Conservation (phyloP, 2,888 invertebrate genomes). For the Palloptera scutellata region DNA sequence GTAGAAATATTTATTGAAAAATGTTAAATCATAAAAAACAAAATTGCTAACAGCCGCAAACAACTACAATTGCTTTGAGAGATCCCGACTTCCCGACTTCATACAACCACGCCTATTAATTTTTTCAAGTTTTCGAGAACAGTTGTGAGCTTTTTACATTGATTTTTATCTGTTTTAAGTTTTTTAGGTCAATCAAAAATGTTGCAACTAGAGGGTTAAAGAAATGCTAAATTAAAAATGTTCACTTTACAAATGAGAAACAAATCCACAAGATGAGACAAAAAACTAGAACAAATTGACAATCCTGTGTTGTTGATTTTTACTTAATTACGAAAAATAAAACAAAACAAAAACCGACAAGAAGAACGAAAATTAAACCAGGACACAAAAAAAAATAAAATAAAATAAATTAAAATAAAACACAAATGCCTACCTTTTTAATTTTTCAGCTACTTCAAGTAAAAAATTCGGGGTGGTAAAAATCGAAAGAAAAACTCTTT, state of each 20-base stretch:
- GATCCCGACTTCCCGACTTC: no score
- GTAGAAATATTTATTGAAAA: no score
- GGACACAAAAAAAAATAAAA: background rate
- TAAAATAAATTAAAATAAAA: constrained; percentile 14
- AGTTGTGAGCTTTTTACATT: no score
- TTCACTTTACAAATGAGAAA: constrained; percentile 18
- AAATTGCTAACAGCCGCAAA: no score
- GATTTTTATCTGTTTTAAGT: no score
- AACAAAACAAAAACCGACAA: constrained; percentile 15
- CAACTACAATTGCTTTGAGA: no score
- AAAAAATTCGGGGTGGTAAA: background rate
- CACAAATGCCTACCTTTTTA: background rate
- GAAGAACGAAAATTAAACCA: background rate
- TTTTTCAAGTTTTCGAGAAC: no score
- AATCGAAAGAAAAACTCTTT: constrained; percentile 11
- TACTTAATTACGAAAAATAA: constrained; percentile 37
- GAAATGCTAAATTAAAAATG: constrained; percentile 13
- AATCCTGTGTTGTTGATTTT: constrained; percentile 26
- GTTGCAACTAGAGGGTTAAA: no score
- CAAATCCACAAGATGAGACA: no score
- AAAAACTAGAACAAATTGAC: constrained; percentile 1
- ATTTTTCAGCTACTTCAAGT: background rate
- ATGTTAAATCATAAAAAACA: no score
- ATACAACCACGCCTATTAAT: no score
- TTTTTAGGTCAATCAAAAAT: no score